Conservation (phyloP, 2,888 invertebrate species). For the Dastarcus helophoroides region DNA sequence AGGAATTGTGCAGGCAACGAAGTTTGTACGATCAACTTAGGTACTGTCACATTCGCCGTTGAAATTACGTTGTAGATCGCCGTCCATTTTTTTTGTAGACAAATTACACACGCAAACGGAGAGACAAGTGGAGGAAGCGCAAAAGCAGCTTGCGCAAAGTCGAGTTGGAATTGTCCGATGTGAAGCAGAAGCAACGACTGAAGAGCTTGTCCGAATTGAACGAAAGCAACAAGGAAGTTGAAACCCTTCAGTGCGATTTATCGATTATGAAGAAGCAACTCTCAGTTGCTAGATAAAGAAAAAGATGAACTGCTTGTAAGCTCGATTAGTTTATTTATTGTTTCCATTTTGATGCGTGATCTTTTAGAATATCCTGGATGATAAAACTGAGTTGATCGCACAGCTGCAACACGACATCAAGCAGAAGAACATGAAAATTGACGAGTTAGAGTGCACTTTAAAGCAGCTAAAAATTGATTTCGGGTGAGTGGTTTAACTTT, state of each 20-base stretch:
- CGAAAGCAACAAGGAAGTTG: conserved; percentile 49
- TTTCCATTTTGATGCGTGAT: conserved; percentile 1
- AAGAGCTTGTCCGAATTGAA: conserved; percentile 30
- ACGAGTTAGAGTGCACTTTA: conserved; percentile 43
- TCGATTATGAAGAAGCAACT: conserved; percentile 50
- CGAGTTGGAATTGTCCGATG: conserved; percentile 6
- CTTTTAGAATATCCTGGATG: conserved; percentile 53
- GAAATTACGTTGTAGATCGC: conserved; percentile 40
- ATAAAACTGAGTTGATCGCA: conserved; percentile 58
- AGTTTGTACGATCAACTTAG: conserved; percentile 44
- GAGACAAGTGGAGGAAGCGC: background rate
- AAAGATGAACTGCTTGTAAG: conserved; percentile 53
- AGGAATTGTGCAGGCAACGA: conserved; percentile 43
- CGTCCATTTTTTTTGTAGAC: no score
- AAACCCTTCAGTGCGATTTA: conserved; percentile 51
- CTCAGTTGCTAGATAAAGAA: conserved; percentile 55
- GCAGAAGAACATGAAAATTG: conserved; percentile 45
- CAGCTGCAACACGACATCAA: conserved; percentile 54
- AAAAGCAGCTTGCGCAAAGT: background rate
- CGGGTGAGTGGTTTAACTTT: conserved; percentile 33
- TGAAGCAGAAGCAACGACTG: conserved; percentile 17
- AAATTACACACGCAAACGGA: no score
- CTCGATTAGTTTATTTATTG: no score
- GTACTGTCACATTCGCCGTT: no score
- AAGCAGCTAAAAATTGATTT: conserved; percentile 47